phyloP scores from a whole-genome alignment of 2,113 vertebrate species.

The Cynopterus brachyotis region DNA sequence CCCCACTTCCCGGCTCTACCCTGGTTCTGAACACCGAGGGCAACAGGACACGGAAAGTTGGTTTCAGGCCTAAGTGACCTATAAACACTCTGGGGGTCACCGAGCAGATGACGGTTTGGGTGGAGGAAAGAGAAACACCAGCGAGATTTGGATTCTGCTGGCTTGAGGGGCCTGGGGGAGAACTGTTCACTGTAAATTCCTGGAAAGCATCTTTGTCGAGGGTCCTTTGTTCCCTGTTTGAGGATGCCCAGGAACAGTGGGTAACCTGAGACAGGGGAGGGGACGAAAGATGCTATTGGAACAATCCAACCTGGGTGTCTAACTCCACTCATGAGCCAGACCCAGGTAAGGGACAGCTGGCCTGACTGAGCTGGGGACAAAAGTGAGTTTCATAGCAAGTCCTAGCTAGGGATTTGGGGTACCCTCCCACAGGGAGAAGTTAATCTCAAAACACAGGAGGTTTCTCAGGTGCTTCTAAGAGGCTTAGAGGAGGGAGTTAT shows the following conservation, averaged over 20 bases:
- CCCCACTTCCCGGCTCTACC: constrained; percentile 40
- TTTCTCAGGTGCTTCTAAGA: constrained; percentile 67
- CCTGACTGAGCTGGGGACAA: not conserved
- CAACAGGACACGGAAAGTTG: not conserved
- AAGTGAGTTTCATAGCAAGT: constrained; percentile 56
- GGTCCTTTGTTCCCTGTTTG: not conserved
- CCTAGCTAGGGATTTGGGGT: constrained; percentile 45
- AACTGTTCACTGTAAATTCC: not conserved
- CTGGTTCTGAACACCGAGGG: not conserved
- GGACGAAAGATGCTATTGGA: fast-evolving
- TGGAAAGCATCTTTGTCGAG: not conserved
- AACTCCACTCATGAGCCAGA: constrained; percentile 6
- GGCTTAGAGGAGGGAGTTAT: not conserved
- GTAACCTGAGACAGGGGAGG: not conserved
- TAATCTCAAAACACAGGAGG: constrained; percentile 64
- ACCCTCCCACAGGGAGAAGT: constrained; percentile 20
- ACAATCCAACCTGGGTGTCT: not conserved
- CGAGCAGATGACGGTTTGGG: not conserved
- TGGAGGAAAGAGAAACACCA: not conserved
- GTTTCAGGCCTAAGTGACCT: not conserved
- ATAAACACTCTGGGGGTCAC: not conserved
- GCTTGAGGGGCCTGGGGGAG: not conserved
- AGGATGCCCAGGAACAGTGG: not conserved
- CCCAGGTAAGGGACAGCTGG: constrained; percentile 39
- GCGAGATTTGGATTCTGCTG: not conserved